Base-by-base conservation (phyloP, 2,113 vertebrate genomes). In the Boulengeromyrus knoepffleri region DNA sequence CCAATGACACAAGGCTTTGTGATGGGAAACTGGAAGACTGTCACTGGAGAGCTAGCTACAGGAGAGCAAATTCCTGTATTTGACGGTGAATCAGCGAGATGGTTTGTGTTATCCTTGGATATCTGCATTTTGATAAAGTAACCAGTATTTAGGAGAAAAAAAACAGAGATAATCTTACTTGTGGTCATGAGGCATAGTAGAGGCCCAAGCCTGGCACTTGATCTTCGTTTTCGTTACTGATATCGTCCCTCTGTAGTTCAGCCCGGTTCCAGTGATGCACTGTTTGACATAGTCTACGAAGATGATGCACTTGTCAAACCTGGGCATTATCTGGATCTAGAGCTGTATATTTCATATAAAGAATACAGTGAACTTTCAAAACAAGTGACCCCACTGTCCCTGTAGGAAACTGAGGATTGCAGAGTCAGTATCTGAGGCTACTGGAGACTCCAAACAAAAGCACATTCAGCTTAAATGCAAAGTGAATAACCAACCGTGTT, bases 161-260 rank as follows among this genome's bases (percentile, higher is more conserved):
- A 36, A 17, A 10, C 5, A 85, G 49, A 85, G 91, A 66, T 39
- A 53, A 52, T 94, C 97, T 98, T 97, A 99, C 99, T 97, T 97
- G 96, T 99, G 99, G 92, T 99, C 98, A 47, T 99, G 99, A 90
- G 98, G 99, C 83, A 97, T 97, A 92, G 97, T 97, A 66, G 98
- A 98, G 93, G 96, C 96, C 99, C 99, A 99, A n/a, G 96, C 96
- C 92, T 99, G 99, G 94, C 99, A 99, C 84, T 93, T 96, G 90
- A 98, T 97, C 90, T 98, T 98, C 66, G 94, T 97, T 92, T 95
- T 97, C 8, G 98, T 99, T 92, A 97, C 94, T 5, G 97, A 98
- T 92, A 97, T 95, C 0, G 94, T 96, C 46, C 98, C 99, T 92
- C 97, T 98, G 92, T 99, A 99, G 92, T 95, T 97, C 91, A 97